Evolutionary conservation across 1,140 invertebrate genomes (phyloP).

Genomic region (Ceratosolen solmsi): DNA sequence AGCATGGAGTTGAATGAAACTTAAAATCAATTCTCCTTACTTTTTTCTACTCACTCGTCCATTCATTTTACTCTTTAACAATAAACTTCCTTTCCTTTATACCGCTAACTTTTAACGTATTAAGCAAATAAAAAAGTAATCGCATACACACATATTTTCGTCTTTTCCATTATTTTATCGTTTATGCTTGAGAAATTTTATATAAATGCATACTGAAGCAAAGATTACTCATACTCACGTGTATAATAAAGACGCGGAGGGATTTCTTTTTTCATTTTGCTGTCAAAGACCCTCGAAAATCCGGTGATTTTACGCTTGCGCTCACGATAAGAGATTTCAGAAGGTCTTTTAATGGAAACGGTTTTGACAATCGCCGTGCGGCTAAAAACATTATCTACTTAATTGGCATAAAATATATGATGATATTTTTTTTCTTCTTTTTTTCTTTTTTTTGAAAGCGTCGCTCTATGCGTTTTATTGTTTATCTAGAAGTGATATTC

Average conservation of each 20-base stretch:
- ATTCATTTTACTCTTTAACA: constrained; percentile 3
- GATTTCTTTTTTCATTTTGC: constrained; percentile 45
- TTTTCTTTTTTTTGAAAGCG: too few relatives aligned
- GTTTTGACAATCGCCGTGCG: constrained; percentile 20
- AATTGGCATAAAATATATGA: constrained; percentile 29
- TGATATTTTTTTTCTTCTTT: not conserved
- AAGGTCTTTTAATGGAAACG: constrained; percentile 27
- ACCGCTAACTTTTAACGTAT: not conserved
- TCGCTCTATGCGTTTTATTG: not conserved
- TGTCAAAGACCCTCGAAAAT: constrained; percentile 49
- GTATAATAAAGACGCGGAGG: constrained; percentile 24
- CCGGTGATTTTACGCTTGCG: constrained; percentile 48
- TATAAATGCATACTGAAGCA: constrained; percentile 25
- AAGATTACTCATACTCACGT: constrained; percentile 34
- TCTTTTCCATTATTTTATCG: constrained; percentile 32
- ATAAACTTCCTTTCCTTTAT: constrained; percentile 31
- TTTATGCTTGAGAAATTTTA: constrained; percentile 40
- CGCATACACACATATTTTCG: not conserved
- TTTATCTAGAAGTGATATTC: too few relatives aligned
- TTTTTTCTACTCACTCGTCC: not conserved
- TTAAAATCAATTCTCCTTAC: not conserved
- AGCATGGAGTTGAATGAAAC: not conserved
- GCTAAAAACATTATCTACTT: constrained; percentile 31
- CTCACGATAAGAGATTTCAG: constrained; percentile 36
- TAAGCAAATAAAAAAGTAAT: constrained; percentile 1